Evolutionary conservation across 2,888 invertebrate species (phyloP).

Genomic region (Sipunculus nudus): DNA sequence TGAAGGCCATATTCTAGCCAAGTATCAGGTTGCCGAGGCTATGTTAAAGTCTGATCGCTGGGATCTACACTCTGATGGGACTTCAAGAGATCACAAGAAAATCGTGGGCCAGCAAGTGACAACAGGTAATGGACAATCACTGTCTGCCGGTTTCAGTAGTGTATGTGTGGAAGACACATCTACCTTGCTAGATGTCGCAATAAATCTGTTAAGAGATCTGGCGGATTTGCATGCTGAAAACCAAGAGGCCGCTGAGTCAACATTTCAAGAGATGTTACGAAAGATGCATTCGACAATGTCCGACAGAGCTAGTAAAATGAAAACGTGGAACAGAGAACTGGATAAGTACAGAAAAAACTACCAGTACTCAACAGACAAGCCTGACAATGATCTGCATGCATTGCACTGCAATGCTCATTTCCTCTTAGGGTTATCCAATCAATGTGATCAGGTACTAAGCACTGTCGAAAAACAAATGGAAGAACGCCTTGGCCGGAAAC

Average conservation of each 20-base stretch:
- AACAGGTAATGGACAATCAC: neutral
- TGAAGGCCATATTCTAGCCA: neutral
- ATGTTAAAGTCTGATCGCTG: neutral
- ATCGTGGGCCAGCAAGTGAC: neutral
- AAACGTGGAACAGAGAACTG: neutral
- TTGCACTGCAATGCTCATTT: constrained; percentile 4
- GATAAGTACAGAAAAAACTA: neutral
- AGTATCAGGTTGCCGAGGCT: neutral
- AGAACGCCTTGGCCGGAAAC: neutral
- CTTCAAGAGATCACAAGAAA: neutral
- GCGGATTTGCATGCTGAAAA: neutral
- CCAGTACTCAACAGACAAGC: neutral
- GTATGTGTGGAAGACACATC: neutral
- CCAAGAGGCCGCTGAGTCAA: neutral
- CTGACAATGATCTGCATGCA: no score
- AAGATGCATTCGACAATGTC: neutral
- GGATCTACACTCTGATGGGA: neutral
- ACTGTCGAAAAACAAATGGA: neutral
- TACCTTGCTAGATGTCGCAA: constrained; percentile 1
- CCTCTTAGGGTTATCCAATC: neutral
- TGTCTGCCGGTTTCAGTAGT: neutral
- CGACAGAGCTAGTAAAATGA: neutral
- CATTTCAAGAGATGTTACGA: neutral
- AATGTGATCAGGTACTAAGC: neutral
- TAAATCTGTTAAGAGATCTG: neutral